Base-by-base conservation (phyloP, 2,888 invertebrate genomes). In the Nemotelus pantherinus region DNA sequence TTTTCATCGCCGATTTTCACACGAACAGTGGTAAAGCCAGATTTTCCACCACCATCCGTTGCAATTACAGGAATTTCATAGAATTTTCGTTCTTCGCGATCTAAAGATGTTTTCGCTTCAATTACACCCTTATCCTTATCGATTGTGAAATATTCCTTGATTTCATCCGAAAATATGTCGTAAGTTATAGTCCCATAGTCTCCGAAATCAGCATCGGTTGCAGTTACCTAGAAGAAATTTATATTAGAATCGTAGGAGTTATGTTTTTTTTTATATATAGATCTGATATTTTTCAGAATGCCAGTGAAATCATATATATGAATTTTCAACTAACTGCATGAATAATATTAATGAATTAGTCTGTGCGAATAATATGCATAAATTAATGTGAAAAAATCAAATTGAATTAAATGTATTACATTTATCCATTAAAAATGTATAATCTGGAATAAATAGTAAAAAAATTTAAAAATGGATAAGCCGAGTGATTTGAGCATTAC, bases 1-100 rank as follows among this genome's bases (percentile, higher is more conserved):
- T 96, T 96, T 80, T 91, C 90, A 87, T 97, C 97, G 43, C 89
- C 88, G 68, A 98, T 93, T 85, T 92, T 92, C 58, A 98, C 93
- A 85, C 94, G 90, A 80, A 96, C 91, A 50, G 90, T 89, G 63
- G 94, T 89, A 86, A 94, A 93, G 41, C 93, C 93, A 79, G 93
- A 90, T 84, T 92, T 90, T 80, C 95, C 92, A 80, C 95, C 95
- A 58, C 92, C 92, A 88, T 98, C 97, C 50, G 91, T 91, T 7
- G 95, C 97, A 87, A 92, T 90, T 45, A 98, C 90, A 0, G 93
- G 93, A 81, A 97, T 90, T 85, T 93, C 93, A 83, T 93, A 93
- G 39, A 82, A 82, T 75, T 90, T 90, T 81, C 91, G 90, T 55
- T 88, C 85, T 87, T 96, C 96, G 75, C 95, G 89, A 86, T 96